Evolutionary conservation across 2,888 invertebrate genomes (phyloP), one percentile per base, ranked within the genome.

Genomic region (Mythimna pallens): DNA sequence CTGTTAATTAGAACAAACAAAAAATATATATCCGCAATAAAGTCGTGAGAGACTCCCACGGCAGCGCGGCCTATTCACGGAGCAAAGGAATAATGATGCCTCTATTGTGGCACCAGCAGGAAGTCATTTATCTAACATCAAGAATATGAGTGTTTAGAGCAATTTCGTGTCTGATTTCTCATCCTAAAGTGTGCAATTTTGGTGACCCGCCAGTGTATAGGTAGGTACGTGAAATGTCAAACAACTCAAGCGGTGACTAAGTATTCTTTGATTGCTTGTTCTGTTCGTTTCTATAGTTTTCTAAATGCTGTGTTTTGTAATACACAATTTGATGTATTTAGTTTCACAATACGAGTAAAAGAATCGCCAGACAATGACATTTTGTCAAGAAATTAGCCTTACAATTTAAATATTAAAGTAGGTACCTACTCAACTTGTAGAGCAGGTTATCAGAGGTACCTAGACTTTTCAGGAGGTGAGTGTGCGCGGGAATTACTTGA

Each of bases 91-190:
- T 96, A 96, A 96, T 96, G 96, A 95, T 93, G 95, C 91, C 92
- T 93, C 95, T 89, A 96, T 96, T 96, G 96, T 96, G 89, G 88
- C 89, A 90, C 84, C 91, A 93, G 93, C 96, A 96, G 96, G 96
- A 96, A 96, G 96, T 96, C 92, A 95, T 96, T 96, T 96, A 96
- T 96, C 96, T 95, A 95, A 93, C 96, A 96, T 96, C 95, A 95
- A 95, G 95, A 96, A 96, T 96, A 96, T 96, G 94, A 96, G 92
- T 93, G 95, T 95, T 95, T 94, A 94, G 91, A 95, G 94, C 94
- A 95, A 96, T 96, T 96, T 95, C 90, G 94, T 93, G 94, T 93
- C 93, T 93, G 94, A 95, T 95, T 96, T 95, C 94, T 93, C 93
- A 93, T 94, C 90, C 93, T 92, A 94, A 94, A 93, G 92, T 93